Base-by-base conservation (phyloP, 1,140 invertebrate genomes). In the Paraescarpia echinospica region DNA sequence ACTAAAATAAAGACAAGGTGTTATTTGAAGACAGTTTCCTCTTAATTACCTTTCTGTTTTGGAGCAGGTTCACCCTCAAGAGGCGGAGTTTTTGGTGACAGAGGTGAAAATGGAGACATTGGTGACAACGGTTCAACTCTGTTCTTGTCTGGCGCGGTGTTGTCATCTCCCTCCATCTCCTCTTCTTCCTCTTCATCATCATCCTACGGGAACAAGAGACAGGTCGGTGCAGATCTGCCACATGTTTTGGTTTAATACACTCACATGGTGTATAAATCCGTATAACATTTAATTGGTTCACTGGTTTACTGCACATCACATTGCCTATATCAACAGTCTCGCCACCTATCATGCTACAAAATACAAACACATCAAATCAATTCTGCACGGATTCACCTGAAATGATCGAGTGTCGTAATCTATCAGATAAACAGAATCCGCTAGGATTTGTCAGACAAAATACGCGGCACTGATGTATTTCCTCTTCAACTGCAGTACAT, bases 21-120 rank as follows among this genome's bases (percentile, higher is more conserved):
- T 77, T 18, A 77, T 77, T 27, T 27, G 59, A 77, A 5, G 22
- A 77, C 59, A 18, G 2, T 22, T 4, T 31, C 12, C 27, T 90
- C 27, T 4, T 33, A 35, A 14, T 59, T 51, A 92, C 92, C 92
- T 92, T 92, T 92, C n/a, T 93, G 92, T 88, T 92, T 92, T 89
- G 92, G 91, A 34, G 93, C 33, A 18, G 89, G 35, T 33, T 92
- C 91, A 2, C 48, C 90, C 18, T 77, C 59, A 18, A 77, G 59
- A 77, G 59, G 91, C 5, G 91, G 91, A 18, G 35, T 92, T 59
- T 91, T 89, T 91, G 93, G 93, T n/a, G 93, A 93, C 34, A 94
- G 93, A 22, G 93, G 93, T 33, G 93, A 92, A 41, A 93, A 91
- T 35, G 93, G 93, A 27, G 92, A 34, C 27, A 93, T 41, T n/a